Percentiles rank a stretch among this genome's conserved stretches.
These are phyloP conservation scores for Esox niger DNA, from an alignment of 2,113 vertebrate species.

Conservation along the genomic window DNA sequence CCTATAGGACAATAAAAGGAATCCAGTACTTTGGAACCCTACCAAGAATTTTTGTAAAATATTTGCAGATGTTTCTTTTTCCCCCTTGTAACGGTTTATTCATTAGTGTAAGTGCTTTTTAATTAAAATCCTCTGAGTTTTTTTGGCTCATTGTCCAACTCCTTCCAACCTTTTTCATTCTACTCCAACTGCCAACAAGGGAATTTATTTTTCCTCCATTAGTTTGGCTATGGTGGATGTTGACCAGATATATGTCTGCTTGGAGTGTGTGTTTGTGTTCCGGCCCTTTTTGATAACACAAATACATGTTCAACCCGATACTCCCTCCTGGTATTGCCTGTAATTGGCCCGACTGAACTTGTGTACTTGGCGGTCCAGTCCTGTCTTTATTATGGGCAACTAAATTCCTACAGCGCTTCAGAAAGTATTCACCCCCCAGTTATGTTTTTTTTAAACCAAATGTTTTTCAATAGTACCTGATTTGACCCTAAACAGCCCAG, in stretches of 20 bases:
- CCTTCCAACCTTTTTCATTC: conserved; percentile 42
- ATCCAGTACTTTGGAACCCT: conserved; percentile 19
- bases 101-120: conserved; percentile 30
- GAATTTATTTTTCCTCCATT: conserved; percentile 61
- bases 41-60: conserved; percentile 32
- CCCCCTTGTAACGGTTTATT: conserved; percentile 17
- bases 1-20: no score
- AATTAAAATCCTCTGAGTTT: conserved; percentile 26
- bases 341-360: conserved; percentile 51
- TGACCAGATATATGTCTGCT: conserved; percentile 41
- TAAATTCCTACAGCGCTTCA: neutral
- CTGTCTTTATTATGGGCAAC: neutral
- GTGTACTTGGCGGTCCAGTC: conserved; percentile 24
- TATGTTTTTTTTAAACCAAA: no score
- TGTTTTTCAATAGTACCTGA: no score
- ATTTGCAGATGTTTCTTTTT: conserved; percentile 41
- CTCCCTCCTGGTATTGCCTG: conserved; percentile 55
- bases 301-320: conserved; percentile 67
- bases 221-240: conserved; percentile 61
- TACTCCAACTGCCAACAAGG: conserved; percentile 33
- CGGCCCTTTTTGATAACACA: conserved; percentile 55
- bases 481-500: no score
- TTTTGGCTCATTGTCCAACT: conserved; percentile 4
- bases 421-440: no score
- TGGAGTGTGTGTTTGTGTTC: conserved; percentile 53